These are phyloP conservation scores for Harlomillsia oculata DNA, from an alignment of 1,140 invertebrate genomes.

Conservation along the genomic window DNA sequence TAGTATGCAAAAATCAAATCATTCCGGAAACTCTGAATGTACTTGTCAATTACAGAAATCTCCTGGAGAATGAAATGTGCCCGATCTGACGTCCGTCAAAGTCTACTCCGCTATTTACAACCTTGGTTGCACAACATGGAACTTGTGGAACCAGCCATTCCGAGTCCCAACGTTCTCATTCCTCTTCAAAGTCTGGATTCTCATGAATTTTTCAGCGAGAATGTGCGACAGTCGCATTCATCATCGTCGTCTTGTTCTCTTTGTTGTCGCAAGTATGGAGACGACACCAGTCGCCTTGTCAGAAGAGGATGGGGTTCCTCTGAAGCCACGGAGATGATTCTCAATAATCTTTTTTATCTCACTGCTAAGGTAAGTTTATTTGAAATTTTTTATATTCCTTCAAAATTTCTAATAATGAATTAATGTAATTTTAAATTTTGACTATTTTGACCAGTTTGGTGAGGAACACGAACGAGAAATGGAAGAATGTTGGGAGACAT, in stretches of 20 bases:
- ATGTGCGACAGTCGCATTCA: conserved; percentile 5
- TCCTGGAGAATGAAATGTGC: conserved; percentile 94
- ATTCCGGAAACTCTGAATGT: no score
- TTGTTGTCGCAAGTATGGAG: conserved; percentile 38
- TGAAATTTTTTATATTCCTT: conserved; percentile 11
- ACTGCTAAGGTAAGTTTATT: conserved; percentile 70
- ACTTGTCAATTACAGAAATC: conserved; percentile 63
- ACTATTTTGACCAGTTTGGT: conserved; percentile 60
- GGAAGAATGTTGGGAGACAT: conserved; percentile 87
- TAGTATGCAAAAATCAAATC: no score
- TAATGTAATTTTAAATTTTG: conserved; percentile 13
- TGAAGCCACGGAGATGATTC: conserved; percentile 98
- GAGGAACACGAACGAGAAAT: conserved; percentile 91
- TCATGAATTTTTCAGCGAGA: background rate
- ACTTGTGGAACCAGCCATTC: conserved; percentile 89
- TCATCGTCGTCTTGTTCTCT: conserved; percentile 30
- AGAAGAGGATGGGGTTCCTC: conserved; percentile 92
- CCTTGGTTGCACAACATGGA: conserved; percentile 99
- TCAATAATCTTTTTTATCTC: conserved; percentile 97
- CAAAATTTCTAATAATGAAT: background rate
- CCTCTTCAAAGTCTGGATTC: conserved; percentile 7
- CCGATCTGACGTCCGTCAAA: conserved; percentile 72
- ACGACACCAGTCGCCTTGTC: conserved; percentile 47
- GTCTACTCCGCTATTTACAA: conserved; percentile 80
- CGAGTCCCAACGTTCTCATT: conserved; percentile 49